These are phyloP conservation scores for Ptychadena robeensis DNA, from an alignment of 2,797 vertebrate genomes.

Conservation along the genomic window DNA sequence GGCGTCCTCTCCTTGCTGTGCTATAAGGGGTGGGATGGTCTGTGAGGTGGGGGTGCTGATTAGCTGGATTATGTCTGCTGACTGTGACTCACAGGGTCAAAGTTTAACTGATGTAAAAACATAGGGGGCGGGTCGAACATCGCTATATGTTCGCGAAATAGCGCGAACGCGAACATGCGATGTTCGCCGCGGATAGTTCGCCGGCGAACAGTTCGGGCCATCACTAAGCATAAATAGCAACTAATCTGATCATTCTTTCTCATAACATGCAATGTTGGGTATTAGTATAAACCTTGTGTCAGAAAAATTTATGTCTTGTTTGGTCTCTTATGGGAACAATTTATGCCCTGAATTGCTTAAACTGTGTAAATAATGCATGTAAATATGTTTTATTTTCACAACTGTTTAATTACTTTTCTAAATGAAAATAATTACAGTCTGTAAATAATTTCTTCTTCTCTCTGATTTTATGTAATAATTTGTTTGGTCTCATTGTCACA, in stretches of 20 bases:
- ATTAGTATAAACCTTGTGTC: neutral
- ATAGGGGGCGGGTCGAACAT: too few species aligned
- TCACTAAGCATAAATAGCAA: slow-evolving; percentile 1
- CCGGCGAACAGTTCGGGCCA: too few species aligned
- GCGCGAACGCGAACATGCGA: too few species aligned
- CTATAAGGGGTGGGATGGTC: too few species aligned
- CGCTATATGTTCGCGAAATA: too few species aligned
- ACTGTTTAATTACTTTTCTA: neutral
- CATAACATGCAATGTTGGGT: neutral
- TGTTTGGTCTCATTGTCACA: neutral
- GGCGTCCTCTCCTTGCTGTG: too few species aligned
- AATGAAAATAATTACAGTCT: neutral
- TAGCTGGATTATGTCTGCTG: too few species aligned
- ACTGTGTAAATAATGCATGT: neutral
- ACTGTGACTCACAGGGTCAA: too few species aligned
- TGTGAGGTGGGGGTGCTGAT: too few species aligned
- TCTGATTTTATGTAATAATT: neutral
- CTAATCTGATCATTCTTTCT: neutral
- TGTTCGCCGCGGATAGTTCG: too few species aligned
- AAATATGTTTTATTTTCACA: neutral
- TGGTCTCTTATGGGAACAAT: neutral
- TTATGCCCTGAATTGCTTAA: neutral
- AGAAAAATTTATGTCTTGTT: neutral
- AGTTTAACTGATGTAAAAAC: too few species aligned
- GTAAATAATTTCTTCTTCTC: neutral